Evolutionary conservation across 1,140 invertebrate genomes (phyloP).

Genomic region (Stenopsyche tienmushanensis): DNA sequence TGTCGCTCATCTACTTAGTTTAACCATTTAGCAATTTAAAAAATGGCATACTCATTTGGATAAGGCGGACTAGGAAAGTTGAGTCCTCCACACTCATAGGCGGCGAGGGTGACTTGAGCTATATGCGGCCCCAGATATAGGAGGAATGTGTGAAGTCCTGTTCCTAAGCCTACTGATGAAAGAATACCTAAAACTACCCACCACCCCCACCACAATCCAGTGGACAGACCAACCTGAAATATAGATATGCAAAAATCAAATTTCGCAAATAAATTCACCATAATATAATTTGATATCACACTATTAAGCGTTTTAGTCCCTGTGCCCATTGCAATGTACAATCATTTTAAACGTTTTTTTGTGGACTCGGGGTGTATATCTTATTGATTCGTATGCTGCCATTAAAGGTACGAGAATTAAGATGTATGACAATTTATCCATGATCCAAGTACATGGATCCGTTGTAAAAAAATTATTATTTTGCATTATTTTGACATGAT

Average conservation of each 20-base stretch:
- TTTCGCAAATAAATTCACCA: not conserved
- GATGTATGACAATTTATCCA: no score
- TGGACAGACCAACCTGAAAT: constrained; percentile 32
- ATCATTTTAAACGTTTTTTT: no score
- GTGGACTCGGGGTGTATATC: no score
- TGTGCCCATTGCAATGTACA: no score
- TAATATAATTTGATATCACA: not conserved
- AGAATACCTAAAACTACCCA: constrained; percentile 95
- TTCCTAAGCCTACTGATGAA: constrained; percentile 96
- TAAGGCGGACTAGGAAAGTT: constrained; percentile 94
- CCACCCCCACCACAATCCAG: constrained; percentile 62
- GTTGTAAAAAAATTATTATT: no score
- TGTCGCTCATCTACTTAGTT: no score
- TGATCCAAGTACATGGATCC: no score
- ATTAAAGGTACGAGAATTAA: no score
- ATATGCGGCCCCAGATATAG: constrained; percentile 94
- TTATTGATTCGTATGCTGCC: no score
- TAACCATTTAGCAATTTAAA: no score
- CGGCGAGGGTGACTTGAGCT: constrained; percentile 94
- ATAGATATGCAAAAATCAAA: not conserved
- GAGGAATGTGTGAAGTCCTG: constrained; percentile 97
- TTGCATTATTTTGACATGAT: no score
- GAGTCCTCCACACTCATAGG: constrained; percentile 92
- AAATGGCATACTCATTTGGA: constrained; percentile 76
- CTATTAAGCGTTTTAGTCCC: not conserved